Percentiles rank a stretch among this genome's conserved stretches.
phyloP scores from a whole-genome alignment of 1,140 invertebrate genomes.

The Lineus longissimus region DNA sequence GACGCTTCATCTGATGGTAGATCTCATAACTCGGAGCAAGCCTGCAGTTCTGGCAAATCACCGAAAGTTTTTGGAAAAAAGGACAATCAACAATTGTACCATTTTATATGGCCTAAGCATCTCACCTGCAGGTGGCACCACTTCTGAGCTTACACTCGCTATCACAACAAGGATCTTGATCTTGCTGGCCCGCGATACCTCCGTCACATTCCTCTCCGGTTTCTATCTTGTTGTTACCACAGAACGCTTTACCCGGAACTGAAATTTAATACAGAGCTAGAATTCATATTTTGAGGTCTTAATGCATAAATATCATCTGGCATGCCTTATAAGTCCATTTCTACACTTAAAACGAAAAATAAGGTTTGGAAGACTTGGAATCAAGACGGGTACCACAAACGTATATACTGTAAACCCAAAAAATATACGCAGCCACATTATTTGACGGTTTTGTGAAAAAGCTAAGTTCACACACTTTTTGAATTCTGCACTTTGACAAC shows the following conservation, averaged over 20 bases:
- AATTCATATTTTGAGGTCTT: background rate
- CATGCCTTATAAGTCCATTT: too few species aligned
- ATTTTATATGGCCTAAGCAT: background rate
- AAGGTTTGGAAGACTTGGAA: too few species aligned
- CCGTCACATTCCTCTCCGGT: slow-evolving; percentile 40
- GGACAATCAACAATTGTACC: background rate
- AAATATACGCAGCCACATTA: too few species aligned
- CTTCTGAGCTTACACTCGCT: slow-evolving; percentile 20
- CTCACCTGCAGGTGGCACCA: slow-evolving; percentile 29
- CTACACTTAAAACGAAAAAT: too few species aligned
- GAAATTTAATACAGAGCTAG: background rate
- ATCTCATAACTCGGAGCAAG: too few species aligned
- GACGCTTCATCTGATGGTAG: too few species aligned
- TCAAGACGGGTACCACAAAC: too few species aligned
- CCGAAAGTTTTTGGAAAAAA: background rate
- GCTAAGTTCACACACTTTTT: too few species aligned
- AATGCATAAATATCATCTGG: too few species aligned
- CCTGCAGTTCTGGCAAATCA: slow-evolving; percentile 1
- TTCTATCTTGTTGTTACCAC: slow-evolving; percentile 12
- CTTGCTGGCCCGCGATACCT: slow-evolving; percentile 31
- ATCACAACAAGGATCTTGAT: slow-evolving; percentile 31
- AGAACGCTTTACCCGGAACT: background rate
- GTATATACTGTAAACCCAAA: too few species aligned
- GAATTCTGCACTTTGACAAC: too few species aligned
- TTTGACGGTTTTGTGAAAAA: too few species aligned